Evolutionary conservation across 2,113 vertebrate genomes (phyloP).

Genomic region (Peucedramus taeniatus): DNA sequence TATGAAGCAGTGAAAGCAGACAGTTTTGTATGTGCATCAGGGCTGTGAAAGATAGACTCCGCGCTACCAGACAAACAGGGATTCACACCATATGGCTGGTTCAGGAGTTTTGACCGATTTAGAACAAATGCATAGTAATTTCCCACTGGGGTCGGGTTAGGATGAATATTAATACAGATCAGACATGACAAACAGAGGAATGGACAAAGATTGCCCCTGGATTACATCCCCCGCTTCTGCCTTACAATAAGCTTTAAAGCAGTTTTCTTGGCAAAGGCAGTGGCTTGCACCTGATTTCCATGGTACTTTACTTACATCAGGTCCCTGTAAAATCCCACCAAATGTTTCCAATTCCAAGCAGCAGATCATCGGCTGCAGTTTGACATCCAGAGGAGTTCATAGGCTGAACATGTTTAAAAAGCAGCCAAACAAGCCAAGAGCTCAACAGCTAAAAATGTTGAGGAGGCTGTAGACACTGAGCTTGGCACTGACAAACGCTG

Average conservation of each 20-base stretch:
- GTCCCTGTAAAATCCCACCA: constrained; percentile 7
- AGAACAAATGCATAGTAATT: constrained; percentile 53
- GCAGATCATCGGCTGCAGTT: background rate
- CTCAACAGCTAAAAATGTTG: background rate
- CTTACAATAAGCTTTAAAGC: background rate
- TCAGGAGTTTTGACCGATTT: constrained; percentile 58
- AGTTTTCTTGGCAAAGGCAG: constrained; percentile 16
- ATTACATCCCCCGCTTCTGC: background rate
- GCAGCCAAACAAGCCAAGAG: background rate
- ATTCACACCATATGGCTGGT: constrained; percentile 54
- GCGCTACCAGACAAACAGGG: constrained; percentile 38
- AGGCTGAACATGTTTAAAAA: background rate
- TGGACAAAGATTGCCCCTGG: background rate
- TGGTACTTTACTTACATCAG: background rate
- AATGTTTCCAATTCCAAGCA: background rate
- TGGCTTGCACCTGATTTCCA: constrained; percentile 29
- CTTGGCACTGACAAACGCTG: background rate
- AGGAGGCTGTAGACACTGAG: background rate
- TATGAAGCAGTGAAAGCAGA: constrained; percentile 39
- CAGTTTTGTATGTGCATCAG: constrained; percentile 22
- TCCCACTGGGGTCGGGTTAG: background rate
- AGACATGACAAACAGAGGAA: background rate
- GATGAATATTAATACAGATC: background rate
- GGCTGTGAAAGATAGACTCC: constrained; percentile 22
- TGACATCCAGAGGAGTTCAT: background rate